These are phyloP conservation scores for Lasioglossum calceatum DNA, from an alignment of 2,888 invertebrate genomes.

Conservation along the genomic window DNA sequence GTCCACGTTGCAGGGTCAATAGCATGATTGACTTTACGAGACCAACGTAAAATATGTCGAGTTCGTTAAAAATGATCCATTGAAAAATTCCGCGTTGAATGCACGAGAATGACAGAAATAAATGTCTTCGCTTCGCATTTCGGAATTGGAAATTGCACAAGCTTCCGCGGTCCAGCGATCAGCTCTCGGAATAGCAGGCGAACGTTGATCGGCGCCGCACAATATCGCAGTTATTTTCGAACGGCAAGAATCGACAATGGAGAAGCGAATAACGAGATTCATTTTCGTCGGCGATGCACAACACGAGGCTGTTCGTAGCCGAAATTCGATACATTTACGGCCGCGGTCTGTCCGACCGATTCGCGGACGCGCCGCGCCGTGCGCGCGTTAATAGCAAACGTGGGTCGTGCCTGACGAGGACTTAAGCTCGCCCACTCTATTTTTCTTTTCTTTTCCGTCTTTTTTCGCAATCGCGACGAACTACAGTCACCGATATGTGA, in stretches of 20 bases:
- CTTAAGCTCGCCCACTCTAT: constrained; percentile 70
- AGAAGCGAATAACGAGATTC: not conserved
- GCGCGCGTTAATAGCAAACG: constrained; percentile 57
- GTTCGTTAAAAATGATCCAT: no score
- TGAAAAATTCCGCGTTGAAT: not conserved
- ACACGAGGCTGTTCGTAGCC: not conserved
- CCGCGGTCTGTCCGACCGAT: constrained; percentile 24
- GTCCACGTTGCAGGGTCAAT: no score
- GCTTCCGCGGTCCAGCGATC: not conserved
- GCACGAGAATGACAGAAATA: not conserved
- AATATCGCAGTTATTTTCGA: not conserved
- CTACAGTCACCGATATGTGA: constrained; percentile 64
- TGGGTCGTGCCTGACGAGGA: constrained; percentile 70
- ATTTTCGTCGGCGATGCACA: not conserved
- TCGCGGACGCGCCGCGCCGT: constrained; percentile 21
- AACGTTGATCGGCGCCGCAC: not conserved
- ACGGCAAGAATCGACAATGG: not conserved
- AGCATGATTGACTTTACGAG: no score
- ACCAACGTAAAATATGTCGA: no score
- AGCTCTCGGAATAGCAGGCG: not conserved
- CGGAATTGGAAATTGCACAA: not conserved
- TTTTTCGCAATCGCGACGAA: constrained; percentile 63
- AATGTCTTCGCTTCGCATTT: not conserved
- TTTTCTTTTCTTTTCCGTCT: constrained; percentile 33
- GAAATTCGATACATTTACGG: constrained; percentile 41